Evolutionary conservation across 2,888 invertebrate genomes (phyloP).

Genomic region (Pollenia amentaria): DNA sequence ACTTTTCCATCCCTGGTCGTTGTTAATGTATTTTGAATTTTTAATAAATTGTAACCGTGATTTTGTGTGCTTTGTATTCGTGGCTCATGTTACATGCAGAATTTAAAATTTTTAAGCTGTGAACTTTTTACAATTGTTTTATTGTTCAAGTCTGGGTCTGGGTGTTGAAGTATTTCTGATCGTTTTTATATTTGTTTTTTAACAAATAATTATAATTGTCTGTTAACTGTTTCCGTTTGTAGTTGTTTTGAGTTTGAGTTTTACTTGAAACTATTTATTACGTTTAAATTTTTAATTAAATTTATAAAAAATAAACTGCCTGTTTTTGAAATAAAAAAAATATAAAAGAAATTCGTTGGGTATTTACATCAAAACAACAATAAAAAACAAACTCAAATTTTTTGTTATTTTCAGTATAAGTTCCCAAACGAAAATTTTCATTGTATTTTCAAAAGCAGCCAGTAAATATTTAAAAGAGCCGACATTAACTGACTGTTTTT

Average conservation of each 20-base stretch:
- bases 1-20: background rate
- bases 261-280: too few relatives aligned
- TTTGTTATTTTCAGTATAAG: too few relatives aligned
- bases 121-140: constrained; percentile 34
- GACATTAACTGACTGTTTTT: too few relatives aligned
- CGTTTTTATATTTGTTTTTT: background rate
- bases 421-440: too few relatives aligned
- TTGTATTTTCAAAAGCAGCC: too few relatives aligned
- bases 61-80: constrained; percentile 35
- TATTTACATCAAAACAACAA: too few relatives aligned
- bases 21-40: constrained; percentile 29
- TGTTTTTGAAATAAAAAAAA: too few relatives aligned
- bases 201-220: constrained; percentile 35
- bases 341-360: too few relatives aligned
- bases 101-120: constrained; percentile 46
- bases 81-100: constrained; percentile 44
- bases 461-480: too few relatives aligned
- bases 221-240: constrained; percentile 49
- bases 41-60: constrained; percentile 40
- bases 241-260: background rate
- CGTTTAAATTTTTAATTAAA: too few relatives aligned
- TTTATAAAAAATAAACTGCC: background rate
- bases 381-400: too few relatives aligned
- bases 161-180: constrained; percentile 19
- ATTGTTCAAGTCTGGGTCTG: background rate